These are phyloP conservation scores for Anolis sagrei DNA, from an alignment of 2,113 vertebrate species.

Conservation along the genomic window DNA sequence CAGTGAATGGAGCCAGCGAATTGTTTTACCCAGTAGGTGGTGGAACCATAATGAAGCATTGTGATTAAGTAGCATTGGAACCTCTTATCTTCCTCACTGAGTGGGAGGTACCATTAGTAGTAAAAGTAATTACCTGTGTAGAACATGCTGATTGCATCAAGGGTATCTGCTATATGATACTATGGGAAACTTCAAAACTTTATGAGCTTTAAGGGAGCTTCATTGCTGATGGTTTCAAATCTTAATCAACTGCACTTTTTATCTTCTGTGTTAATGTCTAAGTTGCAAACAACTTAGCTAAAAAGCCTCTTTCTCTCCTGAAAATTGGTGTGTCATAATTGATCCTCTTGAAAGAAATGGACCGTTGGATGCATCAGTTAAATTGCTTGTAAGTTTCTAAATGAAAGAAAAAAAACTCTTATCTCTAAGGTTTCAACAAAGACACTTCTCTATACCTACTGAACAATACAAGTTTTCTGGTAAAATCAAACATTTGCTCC, in stretches of 20 bases:
- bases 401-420: not conserved
- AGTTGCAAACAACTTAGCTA: conserved; percentile 62
- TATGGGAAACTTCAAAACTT: conserved; percentile 67
- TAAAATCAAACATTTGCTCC: not conserved
- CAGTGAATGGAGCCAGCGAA: conserved; percentile 77
- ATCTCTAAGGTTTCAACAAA: accelerated
- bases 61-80: conserved; percentile 89
- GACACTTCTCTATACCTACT: not conserved
- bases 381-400: not conserved
- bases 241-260: conserved; percentile 68
- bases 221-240: conserved; percentile 71
- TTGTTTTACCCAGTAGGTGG: conserved; percentile 86
- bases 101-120: conserved; percentile 91
- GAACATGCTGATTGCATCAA: conserved; percentile 82
- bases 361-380: not conserved
- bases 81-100: conserved; percentile 82
- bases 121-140: conserved; percentile 91
- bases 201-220: conserved; percentile 66
- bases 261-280: conserved; percentile 46
- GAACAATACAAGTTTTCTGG: not conserved
- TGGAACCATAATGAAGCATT: conserved; percentile 84
- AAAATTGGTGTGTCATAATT: conserved; percentile 41
- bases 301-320: conserved; percentile 48
- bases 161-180: conserved; percentile 77
- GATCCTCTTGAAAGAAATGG: conserved; percentile 41